Conservation (phyloP, 2,797 vertebrate genomes). For the Bradypodion ventrale region DNA sequence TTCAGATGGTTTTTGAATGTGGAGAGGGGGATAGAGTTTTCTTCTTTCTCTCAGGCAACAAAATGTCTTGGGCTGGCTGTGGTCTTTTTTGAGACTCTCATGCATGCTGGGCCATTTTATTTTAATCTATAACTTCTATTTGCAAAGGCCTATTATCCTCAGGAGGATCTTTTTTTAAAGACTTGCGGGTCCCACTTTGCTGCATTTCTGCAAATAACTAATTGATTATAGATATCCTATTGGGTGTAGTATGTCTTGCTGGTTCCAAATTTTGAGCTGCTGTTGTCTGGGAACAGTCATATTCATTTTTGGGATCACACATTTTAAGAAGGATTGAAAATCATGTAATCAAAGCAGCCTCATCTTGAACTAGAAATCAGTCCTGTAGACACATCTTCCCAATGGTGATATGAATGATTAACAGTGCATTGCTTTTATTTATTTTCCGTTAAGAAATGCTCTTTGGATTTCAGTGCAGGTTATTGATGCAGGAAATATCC, state of each 20-base stretch:
- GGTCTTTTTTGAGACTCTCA: neutral
- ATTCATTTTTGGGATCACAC: neutral
- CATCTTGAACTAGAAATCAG: conserved; percentile 7
- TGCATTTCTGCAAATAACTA: neutral
- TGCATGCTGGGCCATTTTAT: neutral
- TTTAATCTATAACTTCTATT: neutral
- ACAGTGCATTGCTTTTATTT: neutral
- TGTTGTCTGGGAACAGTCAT: neutral
- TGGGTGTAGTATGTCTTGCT: neutral
- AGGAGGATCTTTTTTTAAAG: neutral
- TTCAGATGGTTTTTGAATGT: neutral
- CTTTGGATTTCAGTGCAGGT: neutral
- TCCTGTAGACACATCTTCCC: neutral
- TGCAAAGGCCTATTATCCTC: neutral
- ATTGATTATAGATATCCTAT: neutral
- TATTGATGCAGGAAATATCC: conserved; percentile 23
- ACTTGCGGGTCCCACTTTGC: neutral
- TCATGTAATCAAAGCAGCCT: neutral
- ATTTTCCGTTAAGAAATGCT: neutral
- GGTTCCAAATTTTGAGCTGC: neutral
- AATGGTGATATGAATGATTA: neutral
- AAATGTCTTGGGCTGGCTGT: neutral
- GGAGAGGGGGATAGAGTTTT: neutral
- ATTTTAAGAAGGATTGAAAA: neutral
- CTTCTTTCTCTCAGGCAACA: neutral